Evolutionary conservation across 2,797 vertebrate genomes (phyloP).

Genomic region (Enoplosus armatus): DNA sequence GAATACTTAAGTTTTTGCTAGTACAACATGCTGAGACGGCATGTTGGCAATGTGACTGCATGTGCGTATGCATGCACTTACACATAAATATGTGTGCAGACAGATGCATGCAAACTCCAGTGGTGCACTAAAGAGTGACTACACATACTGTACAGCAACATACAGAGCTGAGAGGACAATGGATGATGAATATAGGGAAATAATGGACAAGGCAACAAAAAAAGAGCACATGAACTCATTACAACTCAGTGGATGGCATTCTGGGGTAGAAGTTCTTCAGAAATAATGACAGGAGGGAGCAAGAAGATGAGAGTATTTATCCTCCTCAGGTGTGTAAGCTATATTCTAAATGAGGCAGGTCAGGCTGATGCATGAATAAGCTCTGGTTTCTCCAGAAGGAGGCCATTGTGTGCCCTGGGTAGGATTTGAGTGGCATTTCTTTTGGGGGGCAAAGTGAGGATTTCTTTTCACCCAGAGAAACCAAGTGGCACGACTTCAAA

Average conservation of each 20-base stretch:
- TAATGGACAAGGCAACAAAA: slow-evolving; percentile 10
- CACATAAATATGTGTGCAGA: slow-evolving; percentile 26
- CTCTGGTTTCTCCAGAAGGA: slow-evolving; percentile 52
- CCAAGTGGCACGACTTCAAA: slow-evolving; percentile 84
- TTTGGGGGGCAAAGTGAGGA: slow-evolving; percentile 72
- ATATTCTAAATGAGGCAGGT: slow-evolving; percentile 39
- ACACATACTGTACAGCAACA: slow-evolving; percentile 11
- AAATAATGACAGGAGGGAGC: slow-evolving; percentile 8
- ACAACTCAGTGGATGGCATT: background rate
- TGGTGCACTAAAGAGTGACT: slow-evolving; percentile 28
- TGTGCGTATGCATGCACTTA: slow-evolving; percentile 15
- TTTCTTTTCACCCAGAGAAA: slow-evolving; percentile 81
- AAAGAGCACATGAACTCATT: slow-evolving; percentile 16
- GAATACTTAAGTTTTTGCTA: slow-evolving; percentile 64
- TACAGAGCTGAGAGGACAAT: slow-evolving; percentile 27
- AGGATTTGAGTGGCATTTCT: slow-evolving; percentile 76
- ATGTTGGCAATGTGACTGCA: slow-evolving; percentile 60
- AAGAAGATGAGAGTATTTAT: slow-evolving; percentile 18
- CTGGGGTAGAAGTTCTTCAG: background rate
- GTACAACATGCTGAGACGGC: slow-evolving; percentile 71
- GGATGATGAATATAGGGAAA: slow-evolving; percentile 29
- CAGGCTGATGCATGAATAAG: slow-evolving; percentile 54
- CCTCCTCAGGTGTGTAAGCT: slow-evolving; percentile 35
- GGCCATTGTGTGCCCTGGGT: slow-evolving; percentile 69
- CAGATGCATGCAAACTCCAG: slow-evolving; percentile 8